Evolutionary conservation across 2,113 vertebrate genomes (phyloP), one percentile per base, ranked within the genome.

Genomic region (Phyllopteryx taeniolatus): DNA sequence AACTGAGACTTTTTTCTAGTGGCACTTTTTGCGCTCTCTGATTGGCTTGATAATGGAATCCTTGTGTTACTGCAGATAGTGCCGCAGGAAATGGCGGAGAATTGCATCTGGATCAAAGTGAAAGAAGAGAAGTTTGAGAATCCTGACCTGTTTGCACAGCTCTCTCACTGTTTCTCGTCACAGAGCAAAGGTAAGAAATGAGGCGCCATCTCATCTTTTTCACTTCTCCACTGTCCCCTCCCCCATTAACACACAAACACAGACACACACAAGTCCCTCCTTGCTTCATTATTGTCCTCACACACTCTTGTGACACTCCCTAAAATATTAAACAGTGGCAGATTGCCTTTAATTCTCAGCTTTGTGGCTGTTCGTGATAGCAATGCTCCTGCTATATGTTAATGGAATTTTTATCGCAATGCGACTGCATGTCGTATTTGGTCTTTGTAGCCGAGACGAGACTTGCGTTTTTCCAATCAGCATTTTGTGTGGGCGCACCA

Each of bases 81-180:
- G 68, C 96, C 97, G 79, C 95, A 92, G 87, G 96, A 99, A 87
- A 95, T 99, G 93, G 90, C 93, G 76, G 95, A 99, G 88, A 96
- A 93, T 89, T 98, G 96, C 89, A 95, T 99, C 91, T 99, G 98
- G 98, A 92, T 99, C 85, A 99, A 97, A 93, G 95, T 94, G 83
- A 96, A 95, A 81, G 98, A 99, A 89, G 95, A 95, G 39, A 96
- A 95, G 85, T 98, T 95, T 87, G 98, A 99, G 90, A 93, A 92
- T 86, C 90, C 94, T 2, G 96, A 98, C 90, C 92, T 99, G 49
- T 95, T 99, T 90, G 92, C 93, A 76, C 94, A 97, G 88, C 85
- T 99, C 89, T 93, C 94, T 1, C 85, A 95, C 80, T 93, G 86
- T 83, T 99, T 99, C 91, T 95, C 95, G 68, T 96, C 96, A 4